Conservation (phyloP, 30 jellyfish, hydroid and myxozoan species). For the Hydra vulgaris region DNA sequence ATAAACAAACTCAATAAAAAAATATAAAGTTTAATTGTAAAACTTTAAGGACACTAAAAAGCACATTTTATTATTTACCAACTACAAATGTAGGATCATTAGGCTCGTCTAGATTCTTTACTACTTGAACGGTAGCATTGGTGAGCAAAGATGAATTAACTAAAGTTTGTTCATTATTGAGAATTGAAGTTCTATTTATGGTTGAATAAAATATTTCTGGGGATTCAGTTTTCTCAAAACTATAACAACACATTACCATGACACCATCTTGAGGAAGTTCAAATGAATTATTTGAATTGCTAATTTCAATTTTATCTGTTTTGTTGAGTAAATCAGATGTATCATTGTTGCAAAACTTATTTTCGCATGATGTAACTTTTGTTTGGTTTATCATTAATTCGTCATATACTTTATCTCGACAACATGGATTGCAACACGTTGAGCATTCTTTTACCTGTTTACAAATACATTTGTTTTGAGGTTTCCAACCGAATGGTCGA, state of each 20-base stretch:
- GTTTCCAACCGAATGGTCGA: constrained; percentile 4
- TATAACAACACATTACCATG: too few species aligned
- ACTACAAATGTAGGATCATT: not conserved
- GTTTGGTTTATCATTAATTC: not conserved
- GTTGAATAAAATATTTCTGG: not conserved
- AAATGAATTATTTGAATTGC: too few species aligned
- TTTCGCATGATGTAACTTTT: not conserved
- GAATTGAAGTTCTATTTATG: not conserved
- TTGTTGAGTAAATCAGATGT: not conserved
- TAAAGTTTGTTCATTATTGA: not conserved
- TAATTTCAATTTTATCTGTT: too few species aligned
- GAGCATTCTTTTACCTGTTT: not conserved
- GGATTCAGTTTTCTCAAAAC: too few species aligned
- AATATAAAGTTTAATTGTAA: too few species aligned
- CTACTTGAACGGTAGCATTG: not conserved
- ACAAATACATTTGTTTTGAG: not conserved
- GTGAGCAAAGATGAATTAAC: not conserved
- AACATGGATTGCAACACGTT: not conserved
- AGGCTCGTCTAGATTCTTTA: not conserved
- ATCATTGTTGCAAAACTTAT: not conserved
- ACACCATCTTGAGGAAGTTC: too few species aligned
- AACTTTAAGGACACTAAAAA: too few species aligned
- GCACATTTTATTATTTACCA: not conserved
- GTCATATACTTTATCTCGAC: not conserved
- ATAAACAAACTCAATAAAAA: too few species aligned